Percentiles rank a stretch among this genome's conserved stretches.
These are phyloP conservation scores for Glaucopsyche alexis DNA, from an alignment of 2,888 invertebrate species.

Conservation along the genomic window DNA sequence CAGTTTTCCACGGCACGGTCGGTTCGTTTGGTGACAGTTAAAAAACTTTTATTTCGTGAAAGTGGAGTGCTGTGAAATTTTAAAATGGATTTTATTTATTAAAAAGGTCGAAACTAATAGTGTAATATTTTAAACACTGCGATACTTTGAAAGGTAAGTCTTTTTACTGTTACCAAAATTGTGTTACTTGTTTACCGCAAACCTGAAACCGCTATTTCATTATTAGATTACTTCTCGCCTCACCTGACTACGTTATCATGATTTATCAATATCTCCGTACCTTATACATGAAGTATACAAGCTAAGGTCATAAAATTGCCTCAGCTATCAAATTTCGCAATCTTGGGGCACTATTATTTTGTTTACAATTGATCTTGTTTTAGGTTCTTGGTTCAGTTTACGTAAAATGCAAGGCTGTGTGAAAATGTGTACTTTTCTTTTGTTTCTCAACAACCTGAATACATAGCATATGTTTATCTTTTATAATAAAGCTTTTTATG, in stretches of 20 bases:
- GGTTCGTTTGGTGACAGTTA: constrained; percentile 46
- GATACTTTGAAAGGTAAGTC: constrained; percentile 11
- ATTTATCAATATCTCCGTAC: constrained; percentile 46
- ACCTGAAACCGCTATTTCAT: constrained; percentile 25
- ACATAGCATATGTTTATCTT: constrained; percentile 11
- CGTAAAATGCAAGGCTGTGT: constrained; percentile 26
- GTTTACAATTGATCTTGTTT: not conserved
- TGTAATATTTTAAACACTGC: constrained; percentile 40
- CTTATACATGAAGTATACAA: not conserved
- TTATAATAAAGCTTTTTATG: not conserved
- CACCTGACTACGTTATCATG: constrained; percentile 48
- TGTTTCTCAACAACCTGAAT: constrained; percentile 12
- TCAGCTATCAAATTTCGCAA: not conserved
- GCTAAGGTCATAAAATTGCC: not conserved
- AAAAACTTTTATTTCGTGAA: constrained; percentile 53
- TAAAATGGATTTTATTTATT: constrained; percentile 67
- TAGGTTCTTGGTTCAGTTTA: not conserved
- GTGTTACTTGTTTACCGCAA: constrained; percentile 6
- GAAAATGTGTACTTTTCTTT: constrained; percentile 13
- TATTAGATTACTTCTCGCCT: constrained; percentile 44
- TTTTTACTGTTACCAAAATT: not conserved
- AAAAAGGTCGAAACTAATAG: constrained; percentile 48
- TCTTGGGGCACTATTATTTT: not conserved
- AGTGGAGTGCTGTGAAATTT: constrained; percentile 63
- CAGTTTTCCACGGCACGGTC: constrained; percentile 53